These are phyloP conservation scores for Anodontia alba DNA, from an alignment of 2,888 invertebrate species.

Conservation along the genomic window DNA sequence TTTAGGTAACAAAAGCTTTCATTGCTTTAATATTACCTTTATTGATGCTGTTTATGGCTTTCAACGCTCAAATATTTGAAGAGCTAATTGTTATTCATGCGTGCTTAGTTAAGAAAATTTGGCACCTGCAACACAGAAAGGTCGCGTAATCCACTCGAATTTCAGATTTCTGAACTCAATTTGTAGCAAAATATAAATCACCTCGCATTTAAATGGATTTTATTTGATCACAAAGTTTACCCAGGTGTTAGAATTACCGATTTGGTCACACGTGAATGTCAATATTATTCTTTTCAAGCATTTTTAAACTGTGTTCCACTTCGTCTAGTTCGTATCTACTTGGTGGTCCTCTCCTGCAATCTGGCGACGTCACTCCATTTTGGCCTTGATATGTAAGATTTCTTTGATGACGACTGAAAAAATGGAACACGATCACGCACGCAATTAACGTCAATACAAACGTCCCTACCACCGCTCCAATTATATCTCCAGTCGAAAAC, in stretches of 20 bases:
- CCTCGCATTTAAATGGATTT: background rate
- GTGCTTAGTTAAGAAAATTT: background rate
- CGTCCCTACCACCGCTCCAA: conserved; percentile 84
- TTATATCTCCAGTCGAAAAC: conserved; percentile 81
- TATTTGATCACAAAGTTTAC: conserved; percentile 4
- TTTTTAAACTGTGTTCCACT: conserved; percentile 61
- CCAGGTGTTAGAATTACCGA: background rate
- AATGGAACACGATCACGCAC: conserved; percentile 78
- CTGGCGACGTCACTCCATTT: conserved; percentile 32
- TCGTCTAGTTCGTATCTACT: conserved; percentile 56
- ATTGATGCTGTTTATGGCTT: background rate
- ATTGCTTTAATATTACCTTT: background rate
- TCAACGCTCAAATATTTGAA: background rate
- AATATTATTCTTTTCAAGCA: conserved; percentile 52
- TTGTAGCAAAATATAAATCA: background rate
- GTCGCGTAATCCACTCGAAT: background rate
- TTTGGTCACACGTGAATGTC: conserved; percentile 54
- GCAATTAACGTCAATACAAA: conserved; percentile 81
- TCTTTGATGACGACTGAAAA: conserved; percentile 68
- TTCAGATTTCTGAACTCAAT: background rate
- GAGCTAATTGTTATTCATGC: background rate
- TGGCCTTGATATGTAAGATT: conserved; percentile 36
- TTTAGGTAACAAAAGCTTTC: conserved; percentile 17
- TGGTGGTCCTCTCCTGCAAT: conserved; percentile 54
- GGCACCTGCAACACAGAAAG: background rate